Conservation (phyloP, 2,113 vertebrate species). For the Athene cunicularia region DNA sequence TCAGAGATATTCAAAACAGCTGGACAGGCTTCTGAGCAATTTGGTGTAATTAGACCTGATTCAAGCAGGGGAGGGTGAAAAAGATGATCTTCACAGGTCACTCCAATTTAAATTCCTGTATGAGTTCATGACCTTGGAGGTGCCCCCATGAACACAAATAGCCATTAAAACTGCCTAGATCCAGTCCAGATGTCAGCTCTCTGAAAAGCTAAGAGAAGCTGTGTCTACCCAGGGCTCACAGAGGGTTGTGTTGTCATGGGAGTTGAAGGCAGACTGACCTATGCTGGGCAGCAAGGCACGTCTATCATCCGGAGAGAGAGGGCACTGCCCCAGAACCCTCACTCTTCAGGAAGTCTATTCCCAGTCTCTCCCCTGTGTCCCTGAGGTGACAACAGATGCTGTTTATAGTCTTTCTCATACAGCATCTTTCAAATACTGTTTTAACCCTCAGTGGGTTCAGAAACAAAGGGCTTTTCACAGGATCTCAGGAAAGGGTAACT, state of each 20-base stretch:
- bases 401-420: neutral
- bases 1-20: neutral
- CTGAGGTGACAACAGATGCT: neutral
- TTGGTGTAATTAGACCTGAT: neutral
- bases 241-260: accelerated
- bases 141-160: neutral
- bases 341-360: neutral
- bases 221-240: neutral
- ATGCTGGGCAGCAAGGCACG: neutral
- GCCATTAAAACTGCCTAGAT: neutral
- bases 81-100: neutral
- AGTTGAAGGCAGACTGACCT: accelerated
- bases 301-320: neutral
- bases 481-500: neutral
- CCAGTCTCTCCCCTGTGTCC: neutral
- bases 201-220: neutral
- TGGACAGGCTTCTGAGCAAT: neutral
- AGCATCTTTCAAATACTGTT: neutral
- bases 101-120: neutral
- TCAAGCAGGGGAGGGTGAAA: neutral
- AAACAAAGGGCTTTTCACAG: neutral
- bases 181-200: neutral
- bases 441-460: neutral
- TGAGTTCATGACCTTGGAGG: neutral
- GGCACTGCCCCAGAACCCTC: neutral